These are phyloP conservation scores for Ahaetulla prasina DNA, from an alignment of 2,113 vertebrate genomes.

Conservation along the genomic window DNA sequence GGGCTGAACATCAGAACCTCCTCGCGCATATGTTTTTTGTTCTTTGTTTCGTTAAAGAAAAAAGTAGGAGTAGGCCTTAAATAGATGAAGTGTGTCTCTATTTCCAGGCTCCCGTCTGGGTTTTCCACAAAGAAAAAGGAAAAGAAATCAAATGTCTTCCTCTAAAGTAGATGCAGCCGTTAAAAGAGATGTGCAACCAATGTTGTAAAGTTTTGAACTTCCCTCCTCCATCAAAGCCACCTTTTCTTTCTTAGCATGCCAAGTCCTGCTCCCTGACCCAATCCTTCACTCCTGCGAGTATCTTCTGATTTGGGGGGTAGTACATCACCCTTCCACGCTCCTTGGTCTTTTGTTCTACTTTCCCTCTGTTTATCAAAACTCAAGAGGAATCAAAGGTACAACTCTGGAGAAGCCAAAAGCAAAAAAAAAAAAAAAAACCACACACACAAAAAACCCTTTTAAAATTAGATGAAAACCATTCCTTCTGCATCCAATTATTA, in stretches of 20 bases:
- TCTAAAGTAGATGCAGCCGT: slow-evolving; percentile 70
- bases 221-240: slow-evolving; percentile 78
- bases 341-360: slow-evolving; percentile 74
- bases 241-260: slow-evolving; percentile 78
- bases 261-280: slow-evolving; percentile 63
- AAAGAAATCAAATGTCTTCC: slow-evolving; percentile 55
- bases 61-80: slow-evolving; percentile 69
- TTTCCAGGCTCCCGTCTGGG: slow-evolving; percentile 69
- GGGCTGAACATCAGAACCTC: slow-evolving; percentile 55
- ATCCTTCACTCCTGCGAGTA: slow-evolving; percentile 62
- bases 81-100: slow-evolving; percentile 70
- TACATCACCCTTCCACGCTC: slow-evolving; percentile 71
- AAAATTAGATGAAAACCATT: slow-evolving; percentile 57
- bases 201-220: slow-evolving; percentile 77
- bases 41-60: slow-evolving; percentile 63
- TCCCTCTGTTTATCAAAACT: slow-evolving; percentile 75
- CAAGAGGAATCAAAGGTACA: slow-evolving; percentile 68
- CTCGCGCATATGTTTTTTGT: slow-evolving; percentile 64
- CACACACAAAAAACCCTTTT: slow-evolving; percentile 56
- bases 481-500: slow-evolving; percentile 57
- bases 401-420: slow-evolving; percentile 62
- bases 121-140: slow-evolving; percentile 50
- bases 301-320: slow-evolving; percentile 66
- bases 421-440: slow-evolving; percentile 29
- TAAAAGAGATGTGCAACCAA: slow-evolving; percentile 65